Evolutionary conservation across 1,140 invertebrate genomes (phyloP), one percentile per base, ranked within the genome.

Genomic region (Lordiphosa mommai): DNA sequence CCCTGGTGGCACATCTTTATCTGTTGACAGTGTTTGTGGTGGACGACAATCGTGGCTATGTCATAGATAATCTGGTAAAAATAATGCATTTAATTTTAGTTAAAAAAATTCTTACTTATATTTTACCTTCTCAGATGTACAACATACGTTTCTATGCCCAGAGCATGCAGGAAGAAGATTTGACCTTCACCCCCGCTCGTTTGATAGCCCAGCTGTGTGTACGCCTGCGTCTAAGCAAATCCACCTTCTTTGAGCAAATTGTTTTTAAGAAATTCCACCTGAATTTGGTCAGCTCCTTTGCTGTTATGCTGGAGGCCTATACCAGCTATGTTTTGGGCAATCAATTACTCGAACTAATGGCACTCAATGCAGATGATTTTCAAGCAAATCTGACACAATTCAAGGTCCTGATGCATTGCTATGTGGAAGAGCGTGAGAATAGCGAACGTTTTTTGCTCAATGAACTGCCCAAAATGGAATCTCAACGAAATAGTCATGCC

Each of bases 291-390:
- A 84, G 66, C 6, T 67, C 86, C 0, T 88, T 88, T 30, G 86
- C 86, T 44, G 76, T 86, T 6, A 72, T 88, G 48, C 43, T 82
- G 12, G 70, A 88, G 43, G 67, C 86, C 2, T 88, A 88, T 40
- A 65, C 74, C n/a, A 88, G 86, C 33, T 88, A 88, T 44, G 51
- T 88, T 1, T 34, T 86, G 7, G 86, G 86, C 5, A 88, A 88
- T 63, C 60, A 79, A 13, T n/a, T 88, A 7, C 14, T 88, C 34
- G 76, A 88, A 41, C 13, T 88, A 4, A 87, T 84, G 79, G 52
- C 66, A 0, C 72, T 80, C 1, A 88, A 86, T 55, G 80, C 88
- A 10, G 57, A 79, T 5, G 80, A 88, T 23, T 86, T 88, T n/a
- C 47, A 67, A 6, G 33, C 52, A 6, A 47, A 72, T 12, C 16